Evolutionary conservation across 2,113 vertebrate species (phyloP), one percentile per base, ranked within the genome.

Genomic region (Sinocyclocheilus rhinocerous): DNA sequence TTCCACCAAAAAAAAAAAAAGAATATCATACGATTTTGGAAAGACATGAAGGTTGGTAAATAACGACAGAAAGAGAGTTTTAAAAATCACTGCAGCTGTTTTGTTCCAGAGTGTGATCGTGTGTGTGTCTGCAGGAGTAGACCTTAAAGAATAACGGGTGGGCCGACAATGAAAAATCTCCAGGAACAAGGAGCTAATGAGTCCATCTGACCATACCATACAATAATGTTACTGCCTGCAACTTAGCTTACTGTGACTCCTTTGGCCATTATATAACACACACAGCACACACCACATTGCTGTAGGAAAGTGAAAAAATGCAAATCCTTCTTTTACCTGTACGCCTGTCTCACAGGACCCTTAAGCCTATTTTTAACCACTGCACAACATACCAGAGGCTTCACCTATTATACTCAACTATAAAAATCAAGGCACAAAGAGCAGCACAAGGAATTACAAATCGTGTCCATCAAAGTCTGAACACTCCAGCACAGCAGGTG

Each of bases 351-450:
- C 42, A 26, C 59, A 61, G 42, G 39, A 67, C 61, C 63, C 52
- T n/a, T 61, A 61, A 39, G 75, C 24, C 76, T 42, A 65, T n/a
- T 81, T 80, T 69, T 52, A 82, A 82, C 61, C 33, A 50, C 73
- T 45, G 42, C 42, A 50, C 61, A 8, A 9, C 6, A 9, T 6
- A n/a, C 39, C n/a, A 67, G 15, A 16, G 57, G 22, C 12, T 42
- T 59, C 22, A 5, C 42, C 72, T 36, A 55, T 70, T 18, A 48
- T 72, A 85, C n/a, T 65, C n/a, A 65, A 67, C 69, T 69, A 48
- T 70, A 42, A 87, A 83, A 81, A 80, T 79, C 83, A 81, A 70
- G 79, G 12, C 85, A 78, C 42, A 77, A 87, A 10, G 48, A 85
- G 61, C 85, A 73, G 33, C 78, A 63, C 16, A 59, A 52, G 22